Evolutionary conservation across 2,797 vertebrate genomes (phyloP).

Genomic region (Phalloptychus januarius): DNA sequence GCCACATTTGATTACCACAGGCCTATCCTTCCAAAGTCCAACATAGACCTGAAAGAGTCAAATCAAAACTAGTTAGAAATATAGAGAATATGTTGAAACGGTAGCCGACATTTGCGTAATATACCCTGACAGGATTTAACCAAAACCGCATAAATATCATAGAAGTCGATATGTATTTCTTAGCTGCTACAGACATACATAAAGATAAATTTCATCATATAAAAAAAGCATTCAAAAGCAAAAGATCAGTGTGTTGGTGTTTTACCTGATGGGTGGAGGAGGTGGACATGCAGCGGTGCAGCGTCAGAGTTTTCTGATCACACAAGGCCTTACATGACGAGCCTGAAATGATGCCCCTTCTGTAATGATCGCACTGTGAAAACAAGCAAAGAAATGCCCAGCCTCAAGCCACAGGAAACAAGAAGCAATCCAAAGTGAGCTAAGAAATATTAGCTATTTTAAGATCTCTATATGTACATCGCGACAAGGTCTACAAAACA

Average conservation of each 20-base stretch:
- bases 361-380: conserved; percentile 94
- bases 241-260: neutral
- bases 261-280: conserved; percentile 89
- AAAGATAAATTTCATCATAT: neutral
- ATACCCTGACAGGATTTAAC: neutral
- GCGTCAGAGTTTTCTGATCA: conserved; percentile 84
- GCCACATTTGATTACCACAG: conserved; percentile 93
- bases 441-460: neutral
- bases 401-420: conserved; percentile 17
- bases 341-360: conserved; percentile 93
- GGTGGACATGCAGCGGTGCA: conserved; percentile 92
- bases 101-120: neutral
- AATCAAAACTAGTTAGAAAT: neutral
- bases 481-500: neutral
- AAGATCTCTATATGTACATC: neutral
- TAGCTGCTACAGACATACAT: neutral
- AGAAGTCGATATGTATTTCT: neutral
- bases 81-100: neutral
- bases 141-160: neutral
- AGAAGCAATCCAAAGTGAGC: neutral
- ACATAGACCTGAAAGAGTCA: conserved; percentile 86
- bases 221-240: neutral
- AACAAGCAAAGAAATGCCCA: conserved; percentile 24
- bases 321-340: conserved; percentile 93
- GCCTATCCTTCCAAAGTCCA: conserved; percentile 90